A percentile compares a stretch with the other conserved stretches of the same genome.
Evolutionary conservation across 1,140 invertebrate species (phyloP).

Genomic region (Plectrocnemia conspersa): DNA sequence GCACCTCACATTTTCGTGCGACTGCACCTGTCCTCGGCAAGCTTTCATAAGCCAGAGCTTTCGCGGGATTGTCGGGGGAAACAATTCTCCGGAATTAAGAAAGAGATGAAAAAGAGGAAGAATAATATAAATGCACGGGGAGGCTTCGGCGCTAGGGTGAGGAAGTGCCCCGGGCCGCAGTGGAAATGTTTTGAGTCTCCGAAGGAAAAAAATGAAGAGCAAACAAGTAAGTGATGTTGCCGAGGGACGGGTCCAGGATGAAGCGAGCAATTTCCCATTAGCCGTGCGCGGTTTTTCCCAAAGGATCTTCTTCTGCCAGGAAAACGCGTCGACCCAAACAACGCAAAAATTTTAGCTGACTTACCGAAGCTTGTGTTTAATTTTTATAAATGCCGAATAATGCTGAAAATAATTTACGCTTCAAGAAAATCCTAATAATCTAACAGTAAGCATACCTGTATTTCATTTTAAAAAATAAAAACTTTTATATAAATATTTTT

Average conservation of each 20-base stretch:
- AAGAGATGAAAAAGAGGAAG: slow-evolving; percentile 15
- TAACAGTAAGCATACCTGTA: too few species aligned
- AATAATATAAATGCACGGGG: slow-evolving; percentile 2
- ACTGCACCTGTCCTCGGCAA: slow-evolving; percentile 26
- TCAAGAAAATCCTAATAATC: too few species aligned
- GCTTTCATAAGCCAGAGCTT: slow-evolving; percentile 28
- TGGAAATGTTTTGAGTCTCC: slow-evolving; percentile 23
- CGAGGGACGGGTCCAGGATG: slow-evolving; percentile 13
- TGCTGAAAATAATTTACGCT: too few species aligned
- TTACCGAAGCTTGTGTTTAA: slow-evolving; percentile 16
- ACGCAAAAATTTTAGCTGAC: slow-evolving; percentile 12
- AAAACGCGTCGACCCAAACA: slow-evolving; percentile 5
- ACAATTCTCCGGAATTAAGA: slow-evolving; percentile 35
- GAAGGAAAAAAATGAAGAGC: slow-evolving; percentile 21
- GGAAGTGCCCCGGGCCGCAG: slow-evolving; percentile 12
- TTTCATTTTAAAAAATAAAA: too few species aligned
- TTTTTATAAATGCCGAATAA: slow-evolving; percentile 7
- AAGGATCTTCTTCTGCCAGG: slow-evolving; percentile 16
- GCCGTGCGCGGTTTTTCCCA: slow-evolving; percentile 19
- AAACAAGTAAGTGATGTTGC: slow-evolving; percentile 27
- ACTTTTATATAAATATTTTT: too few species aligned
- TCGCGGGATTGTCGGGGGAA: slow-evolving; percentile 32
- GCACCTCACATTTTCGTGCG: slow-evolving; percentile 27
- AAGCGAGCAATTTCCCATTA: slow-evolving; percentile 26
- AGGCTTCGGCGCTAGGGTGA: background rate